Base-by-base conservation (phyloP, 2,888 invertebrate genomes). In the Zaprionus bogoriensis region DNA sequence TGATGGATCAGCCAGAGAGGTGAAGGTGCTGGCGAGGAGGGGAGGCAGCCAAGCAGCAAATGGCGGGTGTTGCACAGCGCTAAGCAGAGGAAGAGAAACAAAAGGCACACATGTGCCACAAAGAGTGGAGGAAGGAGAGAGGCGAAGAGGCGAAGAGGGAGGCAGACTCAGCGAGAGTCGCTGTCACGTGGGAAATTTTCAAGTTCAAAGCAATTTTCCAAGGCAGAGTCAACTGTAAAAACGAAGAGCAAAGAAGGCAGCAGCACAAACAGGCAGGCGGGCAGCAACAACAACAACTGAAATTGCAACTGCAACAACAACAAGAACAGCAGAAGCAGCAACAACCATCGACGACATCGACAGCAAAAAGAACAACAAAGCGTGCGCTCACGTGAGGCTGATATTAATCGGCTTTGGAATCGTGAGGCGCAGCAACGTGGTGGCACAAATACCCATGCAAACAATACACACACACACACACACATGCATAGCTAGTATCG, bases 141-240 rank as follows among this genome's bases (percentile, higher is more conserved):
- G 17, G 9, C 5, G 22, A 17, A n/a, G n/a, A 9, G 7, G 22
- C 53, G 1, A 9, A 25, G 3, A 17, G 48, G 23, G 36, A 20
- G n/a, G 32, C n/a, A 19, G 32, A 45, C 4, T 12, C 28, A 23
- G 47, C 38, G 19, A 66, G 47, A 52, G 61, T 58, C 76, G 68
- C 79, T 75, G 83, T 87, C 83, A 83, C 85, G 87, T 83, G 83
- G 87, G 83, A 83, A 83, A 87, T 87, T 83, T 87, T 83, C 83
- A 83, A 83, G 83, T 83, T 83, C 83, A 83, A 83, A 87, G 68
- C 85, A 72, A 81, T 83, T 83, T 83, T 87, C 73, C 77, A 75
- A 65, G 64, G 71, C 66, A 74, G 66, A 74, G 63, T 38, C 74
- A 66, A 82, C 73, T 75, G 73, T 75, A 74, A 84, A 75, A 67